Evolutionary conservation across 2,113 vertebrate genomes (phyloP), one percentile per base, ranked within the genome.

Genomic region (Boleophthalmus pectinirostris): DNA sequence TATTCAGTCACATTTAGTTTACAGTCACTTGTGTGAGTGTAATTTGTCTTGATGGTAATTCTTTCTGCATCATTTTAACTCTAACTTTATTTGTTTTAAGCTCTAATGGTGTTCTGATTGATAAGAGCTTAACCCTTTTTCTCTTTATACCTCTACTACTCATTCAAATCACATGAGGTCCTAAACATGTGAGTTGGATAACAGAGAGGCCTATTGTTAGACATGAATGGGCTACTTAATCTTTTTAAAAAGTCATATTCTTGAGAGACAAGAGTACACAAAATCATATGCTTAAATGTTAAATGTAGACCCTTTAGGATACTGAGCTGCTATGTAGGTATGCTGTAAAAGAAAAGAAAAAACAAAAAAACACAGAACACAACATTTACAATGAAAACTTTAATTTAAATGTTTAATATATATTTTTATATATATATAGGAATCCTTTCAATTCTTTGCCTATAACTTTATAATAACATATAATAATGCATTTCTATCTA

Each of bases 341-440:
- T 16, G 16, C 16, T 51, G 16, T 1, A 7, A 20, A 51, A 51
- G 47, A n/a, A n/a, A n/a, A n/a, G 10, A 43, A 43, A 43, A 43
- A 57, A 57, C 57, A 43, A 47, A 20, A 57, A 66, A 25, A 83
- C 69, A 51, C 47, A 51, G 47, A 18, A 71, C 49, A 58, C 67
- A 25, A 25, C 1, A 51, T 80, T 83, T 87, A 91, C 84, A 86
- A 87, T 91, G 89, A 92, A 92, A 91, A 92, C 78, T 85, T 92
- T 92, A 92, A 92, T 92, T 63, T 92, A 88, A 90, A 79, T 89
- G 78, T 88, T 45, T 83, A 89, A 85, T 89, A 85, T 78, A 84
- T 78, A 87, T 83, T 86, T 2, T 29, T 29, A 85, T 89, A 85
- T 78, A 84, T 78, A 87, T 83, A 80, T 86, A 87, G 75, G 83